phyloP scores from a whole-genome alignment of 1,140 invertebrate genomes.

The Drosophila mayri region DNA sequence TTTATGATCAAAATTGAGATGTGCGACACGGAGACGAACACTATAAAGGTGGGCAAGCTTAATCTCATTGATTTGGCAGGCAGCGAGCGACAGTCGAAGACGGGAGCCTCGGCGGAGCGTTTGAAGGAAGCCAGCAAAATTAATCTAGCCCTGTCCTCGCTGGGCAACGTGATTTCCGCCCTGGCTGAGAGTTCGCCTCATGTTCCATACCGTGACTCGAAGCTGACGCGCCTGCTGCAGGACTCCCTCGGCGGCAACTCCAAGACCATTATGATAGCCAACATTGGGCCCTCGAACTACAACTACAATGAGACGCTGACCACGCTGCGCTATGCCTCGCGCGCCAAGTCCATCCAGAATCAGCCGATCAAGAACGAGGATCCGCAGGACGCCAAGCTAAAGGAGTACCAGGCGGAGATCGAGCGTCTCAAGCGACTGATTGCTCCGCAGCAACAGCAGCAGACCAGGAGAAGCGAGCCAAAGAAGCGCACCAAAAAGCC shows the following conservation, averaged over 20 bases:
- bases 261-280: conserved; percentile 98
- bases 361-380: conserved; percentile 98
- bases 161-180: conserved; percentile 97
- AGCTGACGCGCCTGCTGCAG: conserved; percentile 96
- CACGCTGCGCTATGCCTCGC: conserved; percentile 95
- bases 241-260: conserved; percentile 98
- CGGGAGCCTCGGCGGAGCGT: conserved; percentile 94
- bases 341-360: conserved; percentile 98
- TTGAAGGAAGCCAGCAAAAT: conserved; percentile 98
- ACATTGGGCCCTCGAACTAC: conserved; percentile 97
- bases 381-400: conserved; percentile 95
- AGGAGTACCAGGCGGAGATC: conserved; percentile 95
- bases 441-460: conserved; percentile 83
- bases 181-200: conserved; percentile 94
- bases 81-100: conserved; percentile 96
- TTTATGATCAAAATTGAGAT: conserved; percentile 99
- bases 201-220: conserved; percentile 97
- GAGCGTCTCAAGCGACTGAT: conserved; percentile 87
- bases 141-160: conserved; percentile 96
- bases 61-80: conserved; percentile 92
- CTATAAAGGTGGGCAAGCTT: conserved; percentile 90
- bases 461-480: conserved; percentile 65
- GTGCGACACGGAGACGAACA: conserved; percentile 90
- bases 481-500: conserved; percentile 64
- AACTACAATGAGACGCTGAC: conserved; percentile 98